These are phyloP conservation scores for Amiota minor DNA, from an alignment of 2,888 invertebrate genomes.

Conservation along the genomic window DNA sequence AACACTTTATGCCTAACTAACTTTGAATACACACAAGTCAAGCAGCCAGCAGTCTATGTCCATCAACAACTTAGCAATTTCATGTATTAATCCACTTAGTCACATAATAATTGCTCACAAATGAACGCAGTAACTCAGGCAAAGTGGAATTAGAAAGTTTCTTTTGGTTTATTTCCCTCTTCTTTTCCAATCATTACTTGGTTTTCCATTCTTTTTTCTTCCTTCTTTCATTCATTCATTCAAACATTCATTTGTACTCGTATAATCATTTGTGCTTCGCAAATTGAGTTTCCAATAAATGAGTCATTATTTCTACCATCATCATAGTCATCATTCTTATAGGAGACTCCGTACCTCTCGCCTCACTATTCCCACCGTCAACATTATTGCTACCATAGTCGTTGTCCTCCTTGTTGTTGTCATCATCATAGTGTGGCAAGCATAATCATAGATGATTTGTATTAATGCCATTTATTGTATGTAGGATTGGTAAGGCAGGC, in stretches of 20 bases:
- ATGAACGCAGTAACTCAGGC: constrained; percentile 10
- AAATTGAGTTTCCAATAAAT: constrained; percentile 17
- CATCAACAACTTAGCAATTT: neutral
- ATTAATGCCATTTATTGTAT: no score
- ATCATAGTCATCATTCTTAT: neutral
- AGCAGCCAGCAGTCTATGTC: no score
- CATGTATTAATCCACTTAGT: constrained; percentile 18
- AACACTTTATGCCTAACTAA: no score
- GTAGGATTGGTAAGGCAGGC: no score
- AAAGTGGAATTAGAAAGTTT: constrained; percentile 15
- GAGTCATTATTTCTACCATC: constrained; percentile 15
- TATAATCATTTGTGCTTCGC: neutral
- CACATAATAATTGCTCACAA: constrained; percentile 11
- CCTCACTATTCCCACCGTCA: neutral
- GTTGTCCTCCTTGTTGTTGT: no score
- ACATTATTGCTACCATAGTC: no score
- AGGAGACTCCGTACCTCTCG: neutral
- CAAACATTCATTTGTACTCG: no score
- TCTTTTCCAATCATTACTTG: neutral
- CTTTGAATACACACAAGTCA: no score
- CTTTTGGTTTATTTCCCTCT: neutral
- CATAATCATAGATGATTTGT: no score
- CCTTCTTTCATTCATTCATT: neutral
- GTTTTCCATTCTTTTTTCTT: neutral
- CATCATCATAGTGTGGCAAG: no score